Conservation (phyloP, 1,140 invertebrate genomes). For the Pseudomyrmex flavicornis region DNA sequence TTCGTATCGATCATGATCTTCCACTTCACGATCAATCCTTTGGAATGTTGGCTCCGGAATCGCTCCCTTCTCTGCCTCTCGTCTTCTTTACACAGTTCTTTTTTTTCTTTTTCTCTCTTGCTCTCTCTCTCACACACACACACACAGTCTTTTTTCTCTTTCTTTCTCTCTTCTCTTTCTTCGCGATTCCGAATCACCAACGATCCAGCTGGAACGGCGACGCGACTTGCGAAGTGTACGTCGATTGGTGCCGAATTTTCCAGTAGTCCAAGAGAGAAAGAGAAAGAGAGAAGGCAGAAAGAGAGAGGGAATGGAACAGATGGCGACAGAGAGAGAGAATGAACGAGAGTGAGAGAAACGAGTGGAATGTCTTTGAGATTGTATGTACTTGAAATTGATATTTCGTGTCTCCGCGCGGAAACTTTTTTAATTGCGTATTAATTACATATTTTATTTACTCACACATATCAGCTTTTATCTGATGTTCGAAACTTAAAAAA, state of each 20-base stretch:
- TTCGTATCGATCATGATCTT: conserved; percentile 52
- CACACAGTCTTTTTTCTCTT: neutral
- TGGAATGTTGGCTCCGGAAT: conserved; percentile 43
- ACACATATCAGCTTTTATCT: neutral
- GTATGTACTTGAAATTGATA: neutral
- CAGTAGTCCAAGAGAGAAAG: conserved; percentile 19
- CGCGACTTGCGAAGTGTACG: conserved; percentile 39
- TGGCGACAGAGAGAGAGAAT: neutral
- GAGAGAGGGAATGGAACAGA: neutral
- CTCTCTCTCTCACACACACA: neutral
- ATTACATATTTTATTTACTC: neutral
- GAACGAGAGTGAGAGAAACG: neutral
- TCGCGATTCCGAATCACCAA: conserved; percentile 64
- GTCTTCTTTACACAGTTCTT: neutral
- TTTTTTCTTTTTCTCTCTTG: neutral
- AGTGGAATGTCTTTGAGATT: neutral
- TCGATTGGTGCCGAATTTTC: conserved; percentile 51
- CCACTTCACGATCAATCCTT: conserved; percentile 45
- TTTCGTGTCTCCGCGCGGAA: neutral
- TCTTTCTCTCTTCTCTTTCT: neutral
- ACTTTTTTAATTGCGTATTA: neutral
- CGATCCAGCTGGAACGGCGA: conserved; percentile 56
- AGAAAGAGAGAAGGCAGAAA: neutral
- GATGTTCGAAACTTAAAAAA: neutral
- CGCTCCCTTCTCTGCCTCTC: conserved; percentile 2